These are phyloP conservation scores for Nymphicus hollandicus DNA, from an alignment of 2,113 vertebrate species.

Conservation along the genomic window DNA sequence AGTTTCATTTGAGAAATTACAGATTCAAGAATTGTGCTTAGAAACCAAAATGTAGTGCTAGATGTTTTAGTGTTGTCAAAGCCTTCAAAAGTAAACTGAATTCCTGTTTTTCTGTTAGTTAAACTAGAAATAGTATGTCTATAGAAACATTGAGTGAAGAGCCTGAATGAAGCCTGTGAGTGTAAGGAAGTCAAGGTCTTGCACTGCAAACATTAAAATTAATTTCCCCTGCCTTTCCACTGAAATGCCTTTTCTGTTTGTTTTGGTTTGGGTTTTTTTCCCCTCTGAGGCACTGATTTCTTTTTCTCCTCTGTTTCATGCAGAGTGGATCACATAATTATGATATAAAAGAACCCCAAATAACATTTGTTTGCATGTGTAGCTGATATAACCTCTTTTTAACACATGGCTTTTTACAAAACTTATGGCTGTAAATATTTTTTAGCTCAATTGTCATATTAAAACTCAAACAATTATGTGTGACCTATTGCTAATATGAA, in stretches of 20 bases:
- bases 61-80: neutral
- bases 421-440: neutral
- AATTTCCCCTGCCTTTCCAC: neutral
- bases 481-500: neutral
- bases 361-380: neutral
- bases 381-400: neutral
- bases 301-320: neutral
- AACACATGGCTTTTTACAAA: neutral
- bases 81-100: neutral
- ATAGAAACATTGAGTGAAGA: neutral
- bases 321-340: neutral
- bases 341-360: neutral
- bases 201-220: neutral
- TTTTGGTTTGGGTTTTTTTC: neutral
- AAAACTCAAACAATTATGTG: neutral
- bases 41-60: neutral
- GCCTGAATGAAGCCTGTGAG: neutral
- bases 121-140: neutral
- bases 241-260: neutral
- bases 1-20: neutral
- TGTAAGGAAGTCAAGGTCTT: neutral
- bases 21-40: neutral
- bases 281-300: neutral
- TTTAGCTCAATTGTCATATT: neutral
- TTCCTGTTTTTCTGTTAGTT: neutral